These are phyloP conservation scores for Xenopus petersii DNA, from an alignment of 2,797 vertebrate genomes.

Conservation along the genomic window DNA sequence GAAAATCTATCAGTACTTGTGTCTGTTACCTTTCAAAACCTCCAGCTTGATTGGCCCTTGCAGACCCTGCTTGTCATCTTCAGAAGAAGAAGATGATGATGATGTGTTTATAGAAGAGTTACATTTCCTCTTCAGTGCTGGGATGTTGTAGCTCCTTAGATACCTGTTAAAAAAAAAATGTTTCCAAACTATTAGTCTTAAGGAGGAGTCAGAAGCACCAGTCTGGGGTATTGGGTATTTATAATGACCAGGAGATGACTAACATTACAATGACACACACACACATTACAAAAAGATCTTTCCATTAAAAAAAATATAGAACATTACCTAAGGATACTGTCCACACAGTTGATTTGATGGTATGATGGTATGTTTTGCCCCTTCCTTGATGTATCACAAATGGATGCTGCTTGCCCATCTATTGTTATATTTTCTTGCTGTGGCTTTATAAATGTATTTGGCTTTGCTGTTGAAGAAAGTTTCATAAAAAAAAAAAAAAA, in stretches of 20 bases:
- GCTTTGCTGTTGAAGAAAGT: slow-evolving; percentile 50
- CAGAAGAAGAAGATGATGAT: slow-evolving; percentile 66
- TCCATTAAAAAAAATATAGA: too few relatives aligned
- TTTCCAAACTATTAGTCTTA: too few relatives aligned
- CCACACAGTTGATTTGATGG: slow-evolving; percentile 88
- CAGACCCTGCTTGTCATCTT: slow-evolving; percentile 68
- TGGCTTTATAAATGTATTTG: slow-evolving; percentile 48
- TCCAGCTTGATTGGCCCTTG: slow-evolving; percentile 22
- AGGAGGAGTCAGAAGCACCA: too few relatives aligned
- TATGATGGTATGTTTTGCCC: slow-evolving; percentile 76
- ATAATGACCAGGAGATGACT: too few relatives aligned
- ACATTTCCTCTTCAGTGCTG: slow-evolving; percentile 80
- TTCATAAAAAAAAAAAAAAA: too few relatives aligned
- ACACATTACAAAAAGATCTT: too few relatives aligned
- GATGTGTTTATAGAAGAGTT: slow-evolving; percentile 70
- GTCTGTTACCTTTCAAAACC: slow-evolving; percentile 51
- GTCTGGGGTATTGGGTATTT: too few relatives aligned
- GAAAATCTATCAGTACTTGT: too few relatives aligned
- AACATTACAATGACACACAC: too few relatives aligned
- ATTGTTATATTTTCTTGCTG: slow-evolving; percentile 43
- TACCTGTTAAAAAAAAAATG: slow-evolving; percentile 64
- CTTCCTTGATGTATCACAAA: slow-evolving; percentile 63
- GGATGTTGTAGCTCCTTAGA: slow-evolving; percentile 79
- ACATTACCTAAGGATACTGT: slow-evolving; percentile 81
- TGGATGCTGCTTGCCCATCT: slow-evolving; percentile 45